phyloP scores from a whole-genome alignment of 2,888 invertebrate genomes.

The Pristionchus entomophagus region DNA sequence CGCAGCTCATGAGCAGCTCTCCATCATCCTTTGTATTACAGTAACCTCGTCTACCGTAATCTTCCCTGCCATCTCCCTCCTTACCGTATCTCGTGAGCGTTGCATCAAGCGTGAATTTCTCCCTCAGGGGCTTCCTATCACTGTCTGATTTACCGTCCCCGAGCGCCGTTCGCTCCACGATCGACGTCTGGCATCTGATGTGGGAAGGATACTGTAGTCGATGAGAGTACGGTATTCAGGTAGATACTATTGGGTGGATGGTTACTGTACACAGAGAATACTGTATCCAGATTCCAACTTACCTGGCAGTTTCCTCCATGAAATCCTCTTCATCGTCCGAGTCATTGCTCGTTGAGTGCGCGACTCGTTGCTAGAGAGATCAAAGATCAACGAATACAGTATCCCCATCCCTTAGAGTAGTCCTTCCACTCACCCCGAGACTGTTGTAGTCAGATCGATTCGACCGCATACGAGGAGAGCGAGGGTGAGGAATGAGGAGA shows the following conservation, averaged over 20 bases:
- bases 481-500: not conserved
- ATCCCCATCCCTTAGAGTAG: not conserved
- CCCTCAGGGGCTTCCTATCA: not conserved
- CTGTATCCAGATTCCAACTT: not conserved
- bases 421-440: not conserved
- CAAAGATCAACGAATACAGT: no score
- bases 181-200: not conserved
- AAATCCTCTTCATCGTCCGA: not conserved
- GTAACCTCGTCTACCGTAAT: not conserved
- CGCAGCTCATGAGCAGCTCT: no score
- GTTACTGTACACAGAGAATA: not conserved
- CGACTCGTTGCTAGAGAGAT: constrained; percentile 10
- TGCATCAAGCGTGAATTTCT: not conserved
- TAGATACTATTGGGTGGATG: not conserved
- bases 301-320: not conserved
- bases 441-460: not conserved
- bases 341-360: not conserved
- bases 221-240: not conserved
- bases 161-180: not conserved
- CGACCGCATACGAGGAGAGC: not conserved
- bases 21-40: not conserved
- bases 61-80: no score
- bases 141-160: not conserved
- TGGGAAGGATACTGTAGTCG: not conserved
- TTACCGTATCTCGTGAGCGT: constrained; percentile 24